These are phyloP conservation scores for Megaustenia siamemsis DNA, from an alignment of 2,888 invertebrate genomes.

Conservation along the genomic window DNA sequence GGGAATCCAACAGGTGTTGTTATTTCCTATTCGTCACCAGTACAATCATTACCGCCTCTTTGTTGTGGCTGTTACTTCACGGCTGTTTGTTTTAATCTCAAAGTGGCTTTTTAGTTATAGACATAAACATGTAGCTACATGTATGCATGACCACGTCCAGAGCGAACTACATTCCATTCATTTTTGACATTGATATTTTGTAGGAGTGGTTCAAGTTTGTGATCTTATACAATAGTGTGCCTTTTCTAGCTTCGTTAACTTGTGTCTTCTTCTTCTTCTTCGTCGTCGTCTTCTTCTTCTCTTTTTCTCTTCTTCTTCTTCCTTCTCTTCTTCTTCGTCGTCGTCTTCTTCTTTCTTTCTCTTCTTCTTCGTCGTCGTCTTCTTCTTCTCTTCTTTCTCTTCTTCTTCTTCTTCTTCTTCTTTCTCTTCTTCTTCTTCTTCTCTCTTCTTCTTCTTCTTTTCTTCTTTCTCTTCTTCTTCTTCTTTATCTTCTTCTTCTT, in stretches of 20 bases:
- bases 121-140: no score
- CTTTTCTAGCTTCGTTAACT: not conserved
- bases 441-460: not conserved
- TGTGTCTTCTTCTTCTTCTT: not conserved
- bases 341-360: not conserved
- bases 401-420: not conserved
- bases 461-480: not conserved
- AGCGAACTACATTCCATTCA: no score
- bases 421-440: not conserved
- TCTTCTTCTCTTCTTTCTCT: not conserved
- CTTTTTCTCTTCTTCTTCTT: not conserved
- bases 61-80: no score
- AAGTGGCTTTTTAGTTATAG: no score
- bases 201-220: no score
- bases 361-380: not conserved
- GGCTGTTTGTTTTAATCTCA: no score
- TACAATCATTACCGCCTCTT: no score
- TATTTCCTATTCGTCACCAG: no score
- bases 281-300: not conserved
- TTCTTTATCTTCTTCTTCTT: not conserved
- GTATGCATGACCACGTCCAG: no score
- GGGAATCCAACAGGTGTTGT: no score
- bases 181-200: no score
- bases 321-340: not conserved
- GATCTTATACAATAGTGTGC: no score